Evolutionary conservation across 2,888 invertebrate species (phyloP).

Genomic region (Perizoma affinitatum): DNA sequence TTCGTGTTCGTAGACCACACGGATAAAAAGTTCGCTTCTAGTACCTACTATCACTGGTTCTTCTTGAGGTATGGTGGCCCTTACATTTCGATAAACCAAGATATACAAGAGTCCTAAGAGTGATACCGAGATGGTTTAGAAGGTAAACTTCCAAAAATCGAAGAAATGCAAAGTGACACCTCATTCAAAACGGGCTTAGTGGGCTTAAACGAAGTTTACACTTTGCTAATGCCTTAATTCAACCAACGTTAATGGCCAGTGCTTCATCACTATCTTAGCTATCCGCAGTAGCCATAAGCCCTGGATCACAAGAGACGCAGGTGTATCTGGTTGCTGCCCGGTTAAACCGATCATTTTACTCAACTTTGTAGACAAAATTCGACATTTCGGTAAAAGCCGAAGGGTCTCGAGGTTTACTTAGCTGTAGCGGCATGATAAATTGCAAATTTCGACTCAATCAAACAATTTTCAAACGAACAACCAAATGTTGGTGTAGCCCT

Average conservation of each 20-base stretch:
- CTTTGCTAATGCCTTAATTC: conserved; percentile 53
- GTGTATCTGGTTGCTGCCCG: conserved; percentile 54
- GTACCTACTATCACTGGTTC: no score
- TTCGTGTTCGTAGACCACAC: neutral
- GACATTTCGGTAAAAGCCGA: conserved; percentile 37
- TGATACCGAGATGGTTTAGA: neutral
- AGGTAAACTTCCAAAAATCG: neutral
- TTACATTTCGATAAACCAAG: no score
- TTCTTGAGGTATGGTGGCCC: no score
- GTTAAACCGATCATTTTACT: conserved; percentile 61
- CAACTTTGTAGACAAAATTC: conserved; percentile 50
- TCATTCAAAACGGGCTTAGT: conserved; percentile 31
- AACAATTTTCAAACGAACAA: conserved; percentile 8
- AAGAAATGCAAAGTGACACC: conserved; percentile 17
- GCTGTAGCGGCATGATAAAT: conserved; percentile 28
- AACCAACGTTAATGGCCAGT: conserved; percentile 60
- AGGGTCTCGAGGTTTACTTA: conserved; percentile 45
- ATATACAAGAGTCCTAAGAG: no score
- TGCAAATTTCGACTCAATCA: conserved; percentile 19
- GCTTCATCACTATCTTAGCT: conserved; percentile 68
- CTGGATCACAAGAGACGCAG: conserved; percentile 64
- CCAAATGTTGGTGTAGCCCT: conserved; percentile 12
- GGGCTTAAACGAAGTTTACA: conserved; percentile 39
- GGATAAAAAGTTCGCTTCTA: no score
- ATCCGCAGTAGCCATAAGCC: conserved; percentile 60